These are phyloP conservation scores for Limnephilus rhombicus DNA, from an alignment of 2,888 invertebrate genomes.

Conservation along the genomic window DNA sequence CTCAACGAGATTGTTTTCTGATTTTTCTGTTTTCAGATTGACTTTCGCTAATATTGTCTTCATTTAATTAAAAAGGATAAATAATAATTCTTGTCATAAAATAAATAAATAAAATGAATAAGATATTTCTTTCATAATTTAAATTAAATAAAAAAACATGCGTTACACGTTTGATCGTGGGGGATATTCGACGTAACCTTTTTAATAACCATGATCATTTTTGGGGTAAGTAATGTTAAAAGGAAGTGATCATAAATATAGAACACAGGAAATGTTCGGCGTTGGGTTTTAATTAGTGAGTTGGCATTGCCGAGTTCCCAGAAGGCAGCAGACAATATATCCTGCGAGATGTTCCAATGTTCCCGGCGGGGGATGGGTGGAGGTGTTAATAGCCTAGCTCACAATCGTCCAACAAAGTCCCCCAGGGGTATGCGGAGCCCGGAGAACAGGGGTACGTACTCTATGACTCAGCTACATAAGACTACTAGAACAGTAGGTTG, in stretches of 20 bases:
- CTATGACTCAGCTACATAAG: background rate
- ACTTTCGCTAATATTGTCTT: too few species aligned
- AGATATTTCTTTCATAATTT: too few species aligned
- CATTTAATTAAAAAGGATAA: too few species aligned
- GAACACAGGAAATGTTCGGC: background rate
- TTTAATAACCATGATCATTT: background rate
- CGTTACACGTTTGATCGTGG: background rate
- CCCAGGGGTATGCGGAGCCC: background rate
- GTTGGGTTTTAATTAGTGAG: conserved; percentile 29
- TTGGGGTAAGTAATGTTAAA: background rate
- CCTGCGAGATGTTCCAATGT: conserved; percentile 1
- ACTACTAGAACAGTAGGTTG: background rate
- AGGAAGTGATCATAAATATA: background rate
- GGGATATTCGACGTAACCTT: background rate
- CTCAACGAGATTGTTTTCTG: too few species aligned
- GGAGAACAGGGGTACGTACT: background rate
- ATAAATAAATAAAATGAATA: too few species aligned
- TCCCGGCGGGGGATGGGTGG: background rate
- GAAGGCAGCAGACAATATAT: conserved; percentile 14
- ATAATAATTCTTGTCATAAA: too few species aligned
- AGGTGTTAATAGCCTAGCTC: conserved; percentile 11
- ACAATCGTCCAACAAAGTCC: conserved; percentile 8
- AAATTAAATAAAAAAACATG: too few species aligned
- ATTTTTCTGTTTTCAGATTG: too few species aligned
- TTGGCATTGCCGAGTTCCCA: background rate